A percentile compares a stretch with the other conserved stretches of the same genome.
These are phyloP conservation scores for Gymnosoma rotundatum DNA, from an alignment of 2,888 invertebrate genomes.

Conservation along the genomic window DNA sequence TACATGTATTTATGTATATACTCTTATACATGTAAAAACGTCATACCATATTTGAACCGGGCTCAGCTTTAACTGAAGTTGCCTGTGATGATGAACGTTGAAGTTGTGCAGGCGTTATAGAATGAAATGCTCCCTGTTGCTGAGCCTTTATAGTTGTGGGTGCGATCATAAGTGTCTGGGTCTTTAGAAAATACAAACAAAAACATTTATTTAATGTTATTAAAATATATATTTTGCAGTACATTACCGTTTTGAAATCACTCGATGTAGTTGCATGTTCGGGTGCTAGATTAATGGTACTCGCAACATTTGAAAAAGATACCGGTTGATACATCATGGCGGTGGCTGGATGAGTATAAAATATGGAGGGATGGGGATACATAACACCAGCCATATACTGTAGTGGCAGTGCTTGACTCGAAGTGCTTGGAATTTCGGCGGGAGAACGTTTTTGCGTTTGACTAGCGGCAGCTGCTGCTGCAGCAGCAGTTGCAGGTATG, in stretches of 20 bases:
- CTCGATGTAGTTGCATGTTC: constrained; percentile 35
- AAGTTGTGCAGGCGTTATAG: constrained; percentile 76
- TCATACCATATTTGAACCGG: constrained; percentile 79
- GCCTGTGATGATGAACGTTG: constrained; percentile 78
- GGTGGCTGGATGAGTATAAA: constrained; percentile 83
- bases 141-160: constrained; percentile 73
- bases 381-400: constrained; percentile 86
- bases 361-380: constrained; percentile 84
- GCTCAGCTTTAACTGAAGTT: constrained; percentile 80
- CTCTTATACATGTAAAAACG: constrained; percentile 71
- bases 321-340: constrained; percentile 85
- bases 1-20: not conserved
- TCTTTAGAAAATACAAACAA: constrained; percentile 62
- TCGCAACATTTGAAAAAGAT: constrained; percentile 81
- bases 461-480: constrained; percentile 67
- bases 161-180: constrained; percentile 75
- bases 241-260: constrained; percentile 59
- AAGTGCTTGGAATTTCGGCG: constrained; percentile 74
- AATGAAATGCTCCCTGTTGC: constrained; percentile 77
- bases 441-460: constrained; percentile 55
- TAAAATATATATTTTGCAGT: not conserved
- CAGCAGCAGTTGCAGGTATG: constrained; percentile 82
- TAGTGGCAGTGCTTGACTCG: constrained; percentile 82
- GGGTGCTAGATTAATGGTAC: constrained; percentile 58
- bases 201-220: not conserved